Percentiles rank a stretch among this genome's conserved stretches.
phyloP scores from a whole-genome alignment of 1,140 invertebrate genomes.

The Belonocnema kinseyi region DNA sequence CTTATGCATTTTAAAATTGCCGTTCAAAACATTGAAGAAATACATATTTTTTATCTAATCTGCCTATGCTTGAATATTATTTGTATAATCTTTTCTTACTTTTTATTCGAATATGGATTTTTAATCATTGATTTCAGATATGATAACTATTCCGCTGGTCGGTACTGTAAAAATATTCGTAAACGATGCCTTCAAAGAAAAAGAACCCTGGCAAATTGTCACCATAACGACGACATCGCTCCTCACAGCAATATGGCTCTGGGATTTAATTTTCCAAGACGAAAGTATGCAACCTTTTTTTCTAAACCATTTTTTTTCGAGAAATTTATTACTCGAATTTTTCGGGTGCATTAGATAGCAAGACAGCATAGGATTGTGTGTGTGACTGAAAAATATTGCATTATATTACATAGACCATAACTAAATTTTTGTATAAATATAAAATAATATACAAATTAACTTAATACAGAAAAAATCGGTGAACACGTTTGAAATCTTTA shows the following conservation, averaged over 20 bases:
- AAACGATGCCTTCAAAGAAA: constrained; percentile 80
- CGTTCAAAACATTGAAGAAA: too few relatives aligned
- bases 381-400: too few relatives aligned
- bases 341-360: too few relatives aligned
- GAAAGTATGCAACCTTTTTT: constrained; percentile 79
- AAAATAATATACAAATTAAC: neutral
- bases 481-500: too few relatives aligned
- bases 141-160: constrained; percentile 41
- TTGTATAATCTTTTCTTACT: too few relatives aligned
- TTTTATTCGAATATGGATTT: neutral
- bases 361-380: too few relatives aligned
- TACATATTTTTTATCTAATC: too few relatives aligned
- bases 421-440: constrained; percentile 31
- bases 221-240: constrained; percentile 83
- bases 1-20: too few relatives aligned
- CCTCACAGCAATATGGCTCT: constrained; percentile 81
- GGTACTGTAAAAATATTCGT: constrained; percentile 55
- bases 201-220: constrained; percentile 86
- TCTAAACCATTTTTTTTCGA: constrained; percentile 5
- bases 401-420: neutral
- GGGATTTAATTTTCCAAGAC: constrained; percentile 82
- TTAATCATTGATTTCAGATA: constrained; percentile 28
- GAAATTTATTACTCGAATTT: too few relatives aligned
- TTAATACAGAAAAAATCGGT: too few relatives aligned
- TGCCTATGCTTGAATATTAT: too few relatives aligned